Evolutionary conservation across 2,888 invertebrate genomes (phyloP), one percentile per base, ranked within the genome.

Genomic region (Anthrax anthrax): DNA sequence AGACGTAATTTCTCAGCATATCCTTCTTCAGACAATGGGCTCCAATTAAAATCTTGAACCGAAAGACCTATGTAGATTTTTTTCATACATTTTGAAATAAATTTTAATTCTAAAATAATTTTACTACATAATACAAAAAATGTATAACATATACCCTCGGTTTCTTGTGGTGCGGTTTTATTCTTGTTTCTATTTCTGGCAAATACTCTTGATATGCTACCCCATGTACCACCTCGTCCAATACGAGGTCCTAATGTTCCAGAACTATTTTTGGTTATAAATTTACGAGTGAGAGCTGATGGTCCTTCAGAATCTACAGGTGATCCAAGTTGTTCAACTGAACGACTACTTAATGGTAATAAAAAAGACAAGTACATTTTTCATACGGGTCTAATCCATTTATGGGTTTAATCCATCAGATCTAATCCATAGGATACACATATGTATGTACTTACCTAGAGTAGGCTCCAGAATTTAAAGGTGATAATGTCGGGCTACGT

Each of bases 181-280:
- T 83, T 85, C 67, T 89, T 80, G 64, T 89, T 87, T 42, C 88
- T 75, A 52, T 85, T 84, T 46, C 90, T 73, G 0, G 90, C 87
- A 59, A 91, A 91, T 29, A 91, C 90, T 54, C 90, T 75, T 1
- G 88, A 89, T 64, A 91, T 91, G 58, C 88, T 88, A 44, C 90
- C 90, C 90, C 90, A 91, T 18, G 78, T 77, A 12, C 83, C 81
- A 16, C 87, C 87, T 2, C 85, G 75, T 0, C 80, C 80, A 41
- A 69, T 65, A 4, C 78, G 70, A 1, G 69, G 59, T 10, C 67
- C 67, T 37, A 65, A 52, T 10, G 68, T 62, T 48, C 62, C 71
- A 27, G 63, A 67, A 48, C 64, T 73, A 32, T 65, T 64, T 52
- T 61, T 63, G 18, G 63, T 58, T 32, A 63, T 57, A 43, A 65